phyloP scores from a whole-genome alignment of 2,113 vertebrate genomes.

The Porphyrio hochstetteri region DNA sequence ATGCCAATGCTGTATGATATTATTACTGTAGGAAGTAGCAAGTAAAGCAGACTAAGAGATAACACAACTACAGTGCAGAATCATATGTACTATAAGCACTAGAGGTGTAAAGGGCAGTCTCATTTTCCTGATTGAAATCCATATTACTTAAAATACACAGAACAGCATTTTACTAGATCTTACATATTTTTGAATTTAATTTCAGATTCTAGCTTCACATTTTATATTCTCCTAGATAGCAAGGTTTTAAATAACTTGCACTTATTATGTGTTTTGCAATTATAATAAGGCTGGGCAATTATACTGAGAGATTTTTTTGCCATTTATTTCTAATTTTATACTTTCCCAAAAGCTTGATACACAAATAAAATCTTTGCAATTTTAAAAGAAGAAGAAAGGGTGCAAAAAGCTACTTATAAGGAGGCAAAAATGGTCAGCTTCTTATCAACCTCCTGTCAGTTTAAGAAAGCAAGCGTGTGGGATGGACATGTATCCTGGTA shows the following conservation, averaged over 20 bases:
- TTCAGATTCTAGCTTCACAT: neutral
- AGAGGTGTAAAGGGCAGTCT: neutral
- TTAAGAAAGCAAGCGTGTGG: neutral
- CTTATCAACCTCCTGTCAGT: neutral
- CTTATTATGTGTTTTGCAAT: slow-evolving; percentile 33
- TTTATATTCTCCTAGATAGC: neutral
- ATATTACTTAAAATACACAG: neutral
- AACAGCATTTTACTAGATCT: neutral
- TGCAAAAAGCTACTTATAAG: neutral
- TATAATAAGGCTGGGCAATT: slow-evolving; percentile 28
- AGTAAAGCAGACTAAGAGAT: neutral
- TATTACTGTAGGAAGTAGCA: neutral
- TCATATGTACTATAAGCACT: neutral
- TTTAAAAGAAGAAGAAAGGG: neutral
- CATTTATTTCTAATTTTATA: slow-evolving; percentile 25
- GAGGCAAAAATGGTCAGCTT: neutral
- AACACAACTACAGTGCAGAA: neutral
- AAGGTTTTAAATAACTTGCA: slow-evolving; percentile 23
- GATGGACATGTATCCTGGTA: neutral
- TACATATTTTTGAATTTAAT: neutral
- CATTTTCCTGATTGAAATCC: neutral
- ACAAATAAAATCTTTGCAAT: neutral
- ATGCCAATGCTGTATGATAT: neutral
- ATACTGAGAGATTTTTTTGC: neutral
- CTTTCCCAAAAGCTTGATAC: neutral